Percentiles rank a stretch among this genome's conserved stretches.
phyloP scores from a whole-genome alignment of 2,113 vertebrate genomes.

The Nycticorax nycticorax region DNA sequence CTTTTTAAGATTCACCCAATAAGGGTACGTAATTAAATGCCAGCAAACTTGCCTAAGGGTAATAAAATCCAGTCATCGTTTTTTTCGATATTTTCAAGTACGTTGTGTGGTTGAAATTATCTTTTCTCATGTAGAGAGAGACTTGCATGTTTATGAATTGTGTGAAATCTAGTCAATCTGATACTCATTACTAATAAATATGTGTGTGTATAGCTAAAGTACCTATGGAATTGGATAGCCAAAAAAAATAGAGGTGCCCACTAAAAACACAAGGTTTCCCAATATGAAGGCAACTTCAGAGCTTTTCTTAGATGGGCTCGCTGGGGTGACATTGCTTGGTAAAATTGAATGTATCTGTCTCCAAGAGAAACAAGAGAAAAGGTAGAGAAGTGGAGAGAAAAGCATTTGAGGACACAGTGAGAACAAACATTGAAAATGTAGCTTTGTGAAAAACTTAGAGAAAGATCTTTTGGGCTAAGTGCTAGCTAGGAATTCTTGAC shows the following conservation, averaged over 20 bases:
- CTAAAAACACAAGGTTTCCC: background rate
- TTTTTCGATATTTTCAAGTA: background rate
- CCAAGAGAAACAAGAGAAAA: background rate
- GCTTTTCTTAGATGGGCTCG: background rate
- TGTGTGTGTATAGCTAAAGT: background rate
- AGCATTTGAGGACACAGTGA: background rate
- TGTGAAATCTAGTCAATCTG: background rate
- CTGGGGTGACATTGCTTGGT: background rate
- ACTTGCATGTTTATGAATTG: background rate
- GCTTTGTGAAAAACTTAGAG: background rate
- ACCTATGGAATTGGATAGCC: background rate
- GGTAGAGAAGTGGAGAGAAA: background rate
- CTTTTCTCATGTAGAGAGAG: background rate
- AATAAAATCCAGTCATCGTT: accelerated
- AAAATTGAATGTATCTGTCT: background rate
- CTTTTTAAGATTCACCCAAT: constrained; percentile 24
- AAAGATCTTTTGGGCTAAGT: background rate
- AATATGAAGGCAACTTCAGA: background rate
- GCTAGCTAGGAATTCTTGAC: background rate
- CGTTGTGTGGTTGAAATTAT: background rate
- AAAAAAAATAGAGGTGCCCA: background rate
- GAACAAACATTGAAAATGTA: background rate
- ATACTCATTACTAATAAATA: background rate
- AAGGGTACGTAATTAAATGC: constrained; percentile 26
- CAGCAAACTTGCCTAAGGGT: constrained; percentile 10